A percentile compares a stretch with the other conserved stretches of the same genome.
These are phyloP conservation scores for Notiomystis cincta DNA, from an alignment of 2,113 vertebrate genomes.

Conservation along the genomic window DNA sequence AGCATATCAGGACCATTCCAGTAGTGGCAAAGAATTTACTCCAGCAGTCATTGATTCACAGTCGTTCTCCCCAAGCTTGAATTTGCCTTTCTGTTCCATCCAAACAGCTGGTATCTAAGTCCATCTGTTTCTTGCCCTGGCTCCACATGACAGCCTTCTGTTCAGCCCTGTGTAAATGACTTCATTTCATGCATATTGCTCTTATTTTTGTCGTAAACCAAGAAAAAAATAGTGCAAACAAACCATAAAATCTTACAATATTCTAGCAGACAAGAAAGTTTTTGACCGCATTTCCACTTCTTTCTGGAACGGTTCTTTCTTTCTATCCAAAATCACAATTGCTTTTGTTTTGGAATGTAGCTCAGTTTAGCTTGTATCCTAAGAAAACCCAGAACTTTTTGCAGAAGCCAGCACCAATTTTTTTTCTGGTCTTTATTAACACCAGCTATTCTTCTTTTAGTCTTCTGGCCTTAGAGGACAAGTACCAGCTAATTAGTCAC, in stretches of 20 bases:
- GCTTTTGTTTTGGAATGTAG: neutral
- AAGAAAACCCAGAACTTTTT: neutral
- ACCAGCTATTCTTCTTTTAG: neutral
- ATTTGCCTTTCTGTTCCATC: neutral
- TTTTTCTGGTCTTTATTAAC: neutral
- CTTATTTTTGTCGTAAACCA: neutral
- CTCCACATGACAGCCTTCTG: neutral
- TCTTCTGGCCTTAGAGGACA: neutral
- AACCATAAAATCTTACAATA: neutral
- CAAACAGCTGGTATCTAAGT: neutral
- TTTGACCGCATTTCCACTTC: accelerated
- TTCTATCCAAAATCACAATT: neutral
- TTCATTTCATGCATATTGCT: neutral
- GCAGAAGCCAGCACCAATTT: accelerated
- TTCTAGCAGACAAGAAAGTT: neutral
- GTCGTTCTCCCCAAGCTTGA: neutral
- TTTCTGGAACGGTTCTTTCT: too few species aligned
- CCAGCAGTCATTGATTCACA: neutral
- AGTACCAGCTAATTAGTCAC: neutral
- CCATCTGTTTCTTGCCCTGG: neutral
- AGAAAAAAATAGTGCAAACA: neutral
- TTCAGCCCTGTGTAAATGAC: neutral
- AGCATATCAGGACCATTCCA: neutral
- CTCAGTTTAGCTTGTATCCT: neutral
- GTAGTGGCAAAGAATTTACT: neutral